Conservation (phyloP, 1,140 invertebrate genomes). For the Babylonia areolata region DNA sequence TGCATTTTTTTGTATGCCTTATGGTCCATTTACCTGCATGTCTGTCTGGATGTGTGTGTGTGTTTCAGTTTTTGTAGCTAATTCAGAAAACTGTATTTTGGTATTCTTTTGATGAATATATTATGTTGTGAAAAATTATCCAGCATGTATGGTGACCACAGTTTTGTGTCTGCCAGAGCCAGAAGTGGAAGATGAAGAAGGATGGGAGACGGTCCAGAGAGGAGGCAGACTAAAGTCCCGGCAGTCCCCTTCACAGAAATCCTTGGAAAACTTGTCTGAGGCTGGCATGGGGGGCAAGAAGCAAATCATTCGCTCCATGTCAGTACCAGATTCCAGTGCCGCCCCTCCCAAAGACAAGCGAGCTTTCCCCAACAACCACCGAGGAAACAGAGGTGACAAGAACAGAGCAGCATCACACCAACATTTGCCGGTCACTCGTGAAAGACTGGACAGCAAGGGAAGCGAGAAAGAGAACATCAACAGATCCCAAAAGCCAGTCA, state of each 20-base stretch:
- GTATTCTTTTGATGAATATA: no score
- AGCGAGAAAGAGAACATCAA: constrained; percentile 70
- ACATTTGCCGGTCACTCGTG: constrained; percentile 24
- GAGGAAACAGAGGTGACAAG: background rate
- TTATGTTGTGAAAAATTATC: no score
- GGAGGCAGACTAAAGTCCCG: constrained; percentile 70
- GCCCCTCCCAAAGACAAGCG: constrained; percentile 22
- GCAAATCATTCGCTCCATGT: constrained; percentile 46
- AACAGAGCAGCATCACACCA: constrained; percentile 35
- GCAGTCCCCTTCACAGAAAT: constrained; percentile 72
- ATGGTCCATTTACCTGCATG: no score
- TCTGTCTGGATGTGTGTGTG: no score
- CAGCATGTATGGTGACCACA: no score
- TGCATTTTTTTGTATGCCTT: no score
- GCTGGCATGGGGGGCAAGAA: constrained; percentile 32
- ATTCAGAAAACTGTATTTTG: no score
- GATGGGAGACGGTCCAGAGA: constrained; percentile 83
- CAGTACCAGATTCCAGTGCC: constrained; percentile 43
- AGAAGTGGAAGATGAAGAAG: constrained; percentile 76
- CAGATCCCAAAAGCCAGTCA: background rate
- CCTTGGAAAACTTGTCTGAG: constrained; percentile 60
- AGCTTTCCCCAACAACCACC: background rate
- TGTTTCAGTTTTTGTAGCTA: background rate
- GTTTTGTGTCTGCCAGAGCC: background rate
- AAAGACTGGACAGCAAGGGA: constrained; percentile 60